Conservation (phyloP, 2,113 vertebrate species). For the Rhadina sibilatrix region DNA sequence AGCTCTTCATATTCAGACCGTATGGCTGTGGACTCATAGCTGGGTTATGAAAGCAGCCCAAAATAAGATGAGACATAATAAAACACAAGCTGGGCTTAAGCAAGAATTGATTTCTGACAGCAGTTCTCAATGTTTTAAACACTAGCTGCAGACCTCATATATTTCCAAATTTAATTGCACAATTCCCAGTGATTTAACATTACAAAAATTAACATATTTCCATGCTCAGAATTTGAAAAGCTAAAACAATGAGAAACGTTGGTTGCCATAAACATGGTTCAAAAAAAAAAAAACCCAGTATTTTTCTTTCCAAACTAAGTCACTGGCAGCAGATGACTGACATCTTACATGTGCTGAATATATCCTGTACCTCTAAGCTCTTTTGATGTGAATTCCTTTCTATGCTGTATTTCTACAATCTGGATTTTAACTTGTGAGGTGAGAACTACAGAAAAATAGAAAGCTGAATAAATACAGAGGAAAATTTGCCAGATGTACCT, state of each 20-base stretch:
- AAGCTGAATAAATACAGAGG: neutral
- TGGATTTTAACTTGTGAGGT: neutral
- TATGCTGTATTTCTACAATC: neutral
- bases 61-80: slow-evolving; percentile 28
- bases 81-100: slow-evolving; percentile 6
- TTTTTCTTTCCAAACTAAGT: neutral
- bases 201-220: neutral
- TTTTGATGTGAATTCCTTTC: neutral
- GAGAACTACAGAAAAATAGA: neutral
- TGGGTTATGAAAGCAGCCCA: slow-evolving; percentile 21
- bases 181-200: neutral
- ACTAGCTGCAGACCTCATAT: neutral
- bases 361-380: neutral
- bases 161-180: neutral
- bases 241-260: neutral
- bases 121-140: neutral
- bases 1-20: slow-evolving; percentile 4
- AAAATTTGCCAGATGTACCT: neutral
- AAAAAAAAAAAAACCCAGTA: neutral
- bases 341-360: neutral
- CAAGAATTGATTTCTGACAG: neutral
- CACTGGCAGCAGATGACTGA: neutral
- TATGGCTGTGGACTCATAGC: neutral
- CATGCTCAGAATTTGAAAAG: neutral
- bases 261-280: neutral